Conservation (phyloP, 2,797 vertebrate genomes). For the Peromyscus nudipes region DNA sequence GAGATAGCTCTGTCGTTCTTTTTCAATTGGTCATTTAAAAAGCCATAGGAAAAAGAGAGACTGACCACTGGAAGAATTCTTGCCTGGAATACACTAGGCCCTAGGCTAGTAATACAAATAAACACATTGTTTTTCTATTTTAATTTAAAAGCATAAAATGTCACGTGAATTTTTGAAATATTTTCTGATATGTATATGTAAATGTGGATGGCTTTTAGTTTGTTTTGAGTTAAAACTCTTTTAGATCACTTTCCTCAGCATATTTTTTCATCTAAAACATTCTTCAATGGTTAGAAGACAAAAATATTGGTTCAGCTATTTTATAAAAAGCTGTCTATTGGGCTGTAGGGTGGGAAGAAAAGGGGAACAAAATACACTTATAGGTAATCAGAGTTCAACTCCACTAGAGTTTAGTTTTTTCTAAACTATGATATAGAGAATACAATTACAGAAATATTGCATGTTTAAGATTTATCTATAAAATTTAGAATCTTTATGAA, state of each 20-base stretch:
- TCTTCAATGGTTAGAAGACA: background rate
- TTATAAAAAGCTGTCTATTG: background rate
- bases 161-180: background rate
- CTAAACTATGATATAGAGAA: background rate
- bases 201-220: background rate
- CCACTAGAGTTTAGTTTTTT: background rate
- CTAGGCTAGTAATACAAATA: background rate
- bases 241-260: background rate
- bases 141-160: conserved; percentile 6
- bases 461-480: conserved; percentile 16
- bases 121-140: background rate
- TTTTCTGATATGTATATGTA: background rate
- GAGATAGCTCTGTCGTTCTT: background rate
- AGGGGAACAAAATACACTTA: background rate
- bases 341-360: background rate
- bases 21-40: conserved; percentile 57
- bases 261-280: conserved; percentile 36
- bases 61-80: background rate
- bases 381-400: background rate
- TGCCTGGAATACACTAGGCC: background rate
- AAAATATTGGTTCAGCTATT: background rate
- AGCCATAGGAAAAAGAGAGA: background rate
- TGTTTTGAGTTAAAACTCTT: conserved; percentile 36
- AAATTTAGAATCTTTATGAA: conserved; percentile 17
- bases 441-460: background rate